Evolutionary conservation across 1,140 invertebrate species (phyloP), one percentile per base, ranked within the genome.

Genomic region (Holotrichia oblita): DNA sequence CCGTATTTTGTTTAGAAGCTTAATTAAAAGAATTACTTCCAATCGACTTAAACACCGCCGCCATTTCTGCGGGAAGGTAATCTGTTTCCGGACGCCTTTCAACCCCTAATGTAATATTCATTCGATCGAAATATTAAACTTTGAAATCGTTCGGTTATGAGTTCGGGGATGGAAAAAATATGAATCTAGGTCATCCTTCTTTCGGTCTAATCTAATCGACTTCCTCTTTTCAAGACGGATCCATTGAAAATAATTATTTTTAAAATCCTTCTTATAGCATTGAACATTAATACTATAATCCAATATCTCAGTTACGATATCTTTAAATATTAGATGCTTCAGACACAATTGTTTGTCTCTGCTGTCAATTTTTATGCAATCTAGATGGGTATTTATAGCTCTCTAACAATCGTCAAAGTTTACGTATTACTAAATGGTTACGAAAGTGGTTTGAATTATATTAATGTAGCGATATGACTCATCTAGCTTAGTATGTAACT

Each of bases 41-140:
- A 17, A 17, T 55, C 48, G 48, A 55, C 17, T 55, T 55, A 55
- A 55, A 17, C 6, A 17, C 7, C 6, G n/a, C 44, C 0, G 7
- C 48, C 48, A 17, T 17, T 17, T 55, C 48, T 20, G n/a, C 48
- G 48, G 14, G 14, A 55, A 14, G 48, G 48, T 55, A 55, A 55
- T 55, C 48, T 55, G 2, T 55, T 55, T 55, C 48, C n/a, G 48
- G 48, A 55, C 14, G 48, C 14, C 17, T 17, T 55, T 55, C 48
- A 55, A 55, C 48, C 48, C 48, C 48, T 55, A 55, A 55, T 55
- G 48, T 17, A 55, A 55, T 55, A 55, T 55, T 55, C 48, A 55
- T 55, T 55, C 48, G 14, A 55, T 55, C 48, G 48, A 55, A 55
- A 55, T 55, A 55, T 55, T 55, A 55, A 55, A 55, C 48, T 55